A percentile compares a stretch with the other conserved stretches of the same genome.
Evolutionary conservation across 2,888 invertebrate genomes (phyloP).

Genomic region (Melinaea marsaeus): DNA sequence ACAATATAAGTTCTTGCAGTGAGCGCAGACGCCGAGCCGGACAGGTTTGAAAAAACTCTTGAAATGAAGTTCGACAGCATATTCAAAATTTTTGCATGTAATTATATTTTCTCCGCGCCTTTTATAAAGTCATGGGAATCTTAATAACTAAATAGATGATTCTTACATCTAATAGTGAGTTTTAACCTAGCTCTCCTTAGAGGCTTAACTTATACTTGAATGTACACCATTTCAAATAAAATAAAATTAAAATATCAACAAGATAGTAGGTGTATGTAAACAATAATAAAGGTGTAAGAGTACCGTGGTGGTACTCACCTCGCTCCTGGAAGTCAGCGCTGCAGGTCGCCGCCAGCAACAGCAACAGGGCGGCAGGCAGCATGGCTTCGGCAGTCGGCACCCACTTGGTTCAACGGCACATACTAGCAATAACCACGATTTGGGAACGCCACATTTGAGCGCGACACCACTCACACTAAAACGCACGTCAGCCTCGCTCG

Average conservation of each 20-base stretch:
- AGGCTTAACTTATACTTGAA: too few species aligned
- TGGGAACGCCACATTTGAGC: conserved; percentile 39
- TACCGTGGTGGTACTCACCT: conserved; percentile 48
- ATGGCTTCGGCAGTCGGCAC: conserved; percentile 46
- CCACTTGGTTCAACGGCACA: conserved; percentile 49
- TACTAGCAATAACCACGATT: conserved; percentile 25
- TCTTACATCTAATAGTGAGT: too few species aligned
- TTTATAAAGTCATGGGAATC: conserved; percentile 11
- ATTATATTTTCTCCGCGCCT: conserved; percentile 20
- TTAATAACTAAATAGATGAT: not conserved
- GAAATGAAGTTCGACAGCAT: conserved; percentile 21
- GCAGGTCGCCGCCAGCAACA: conserved; percentile 41
- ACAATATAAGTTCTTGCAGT: not conserved
- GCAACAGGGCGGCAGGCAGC: conserved; percentile 40
- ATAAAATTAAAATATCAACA: not conserved
- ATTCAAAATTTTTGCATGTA: conserved; percentile 23
- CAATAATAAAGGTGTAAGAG: conserved; percentile 11
- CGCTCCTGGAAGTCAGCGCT: conserved; percentile 63
- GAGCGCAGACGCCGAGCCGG: conserved; percentile 7
- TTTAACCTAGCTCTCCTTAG: too few species aligned
- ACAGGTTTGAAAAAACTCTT: conserved; percentile 3
- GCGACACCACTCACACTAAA: conserved; percentile 25
- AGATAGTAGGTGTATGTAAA: conserved; percentile 2
- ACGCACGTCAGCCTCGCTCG: conserved; percentile 53
- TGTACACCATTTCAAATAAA: not conserved